Evolutionary conservation across 2,888 invertebrate genomes (phyloP), one percentile per base, ranked within the genome.

Genomic region (Drosophila aldrichi): DNA sequence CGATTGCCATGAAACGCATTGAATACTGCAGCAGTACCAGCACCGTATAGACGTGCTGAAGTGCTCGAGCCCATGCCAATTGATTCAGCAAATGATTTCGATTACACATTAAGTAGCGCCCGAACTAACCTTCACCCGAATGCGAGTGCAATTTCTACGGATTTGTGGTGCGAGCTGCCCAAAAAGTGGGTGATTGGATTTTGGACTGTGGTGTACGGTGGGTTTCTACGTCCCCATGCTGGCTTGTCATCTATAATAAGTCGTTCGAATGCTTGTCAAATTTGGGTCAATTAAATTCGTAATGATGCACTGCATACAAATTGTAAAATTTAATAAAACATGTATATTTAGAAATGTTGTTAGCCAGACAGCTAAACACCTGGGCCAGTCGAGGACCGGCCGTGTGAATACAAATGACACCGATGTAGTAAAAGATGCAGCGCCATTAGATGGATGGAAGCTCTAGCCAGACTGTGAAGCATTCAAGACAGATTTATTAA

Each of bases 281-380:
- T 88, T 87, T 80, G 60, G 84, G 83, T 88, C 90, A 88, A 87
- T 84, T 82, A 84, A 81, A 84, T 83, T 84, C 75, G 70, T 66
- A 79, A 81, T 79, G 68, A 77, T 52, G 62, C 56, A 62, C 68
- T 54, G 63, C 67, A 77, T 65, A 67, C 55, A 70, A 82, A 79
- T 79, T 81, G 83, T 70, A 74, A 65, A 69, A 76, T 76, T 76
- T 77, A 77, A 82, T 79, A 76, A 80, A 82, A 80, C 74, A 66
- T 62, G n/a, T n/a, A 18, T 18, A 20, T 49, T 49, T 59, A 66
- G 64, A 44, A 52, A 54, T 58, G 56, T 41, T 9, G 29, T 18
- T 32, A 16, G 70, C 46, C 36, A 38, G 57, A 20, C 62, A 69
- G 60, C 46, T 51, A 70, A 70, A 67, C 70, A 73, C 59, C 63